phyloP scores from a whole-genome alignment of 1,140 invertebrate genomes.

The Battus philenor region DNA sequence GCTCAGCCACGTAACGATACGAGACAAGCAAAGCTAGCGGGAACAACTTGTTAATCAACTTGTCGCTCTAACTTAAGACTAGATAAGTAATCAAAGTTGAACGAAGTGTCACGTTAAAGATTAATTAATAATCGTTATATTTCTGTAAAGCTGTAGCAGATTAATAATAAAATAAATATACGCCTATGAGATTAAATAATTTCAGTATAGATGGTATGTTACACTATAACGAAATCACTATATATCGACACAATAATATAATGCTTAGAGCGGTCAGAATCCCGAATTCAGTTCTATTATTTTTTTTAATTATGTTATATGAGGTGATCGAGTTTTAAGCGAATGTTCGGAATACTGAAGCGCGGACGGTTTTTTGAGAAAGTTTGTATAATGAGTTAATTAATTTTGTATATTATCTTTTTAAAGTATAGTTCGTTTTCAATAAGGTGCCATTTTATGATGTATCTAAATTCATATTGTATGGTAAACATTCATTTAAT shows the following conservation, averaged over 20 bases:
- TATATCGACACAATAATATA: constrained; percentile 36
- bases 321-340: background rate
- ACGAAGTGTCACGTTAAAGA: constrained; percentile 49
- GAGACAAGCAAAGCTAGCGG: constrained; percentile 42
- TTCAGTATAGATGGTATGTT: constrained; percentile 32
- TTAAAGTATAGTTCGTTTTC: constrained; percentile 5
- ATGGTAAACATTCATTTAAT: background rate
- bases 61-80: constrained; percentile 55
- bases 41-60: constrained; percentile 60
- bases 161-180: constrained; percentile 47
- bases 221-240: constrained; percentile 23
- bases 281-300: constrained; percentile 25
- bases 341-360: constrained; percentile 1
- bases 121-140: constrained; percentile 38
- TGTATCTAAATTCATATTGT: constrained; percentile 13
- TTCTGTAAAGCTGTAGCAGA: constrained; percentile 49
- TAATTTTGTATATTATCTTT: constrained; percentile 4
- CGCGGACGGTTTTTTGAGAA: background rate
- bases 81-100: constrained; percentile 53
- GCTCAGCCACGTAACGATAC: background rate
- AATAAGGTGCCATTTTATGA: constrained; percentile 15
- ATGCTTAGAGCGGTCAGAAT: constrained; percentile 44
- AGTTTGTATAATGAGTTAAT: constrained; percentile 3
- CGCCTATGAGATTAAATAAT: constrained; percentile 58
- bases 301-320: background rate